Evolutionary conservation across 2,797 vertebrate genomes (phyloP).

Genomic region (Synanceia verrucosa): DNA sequence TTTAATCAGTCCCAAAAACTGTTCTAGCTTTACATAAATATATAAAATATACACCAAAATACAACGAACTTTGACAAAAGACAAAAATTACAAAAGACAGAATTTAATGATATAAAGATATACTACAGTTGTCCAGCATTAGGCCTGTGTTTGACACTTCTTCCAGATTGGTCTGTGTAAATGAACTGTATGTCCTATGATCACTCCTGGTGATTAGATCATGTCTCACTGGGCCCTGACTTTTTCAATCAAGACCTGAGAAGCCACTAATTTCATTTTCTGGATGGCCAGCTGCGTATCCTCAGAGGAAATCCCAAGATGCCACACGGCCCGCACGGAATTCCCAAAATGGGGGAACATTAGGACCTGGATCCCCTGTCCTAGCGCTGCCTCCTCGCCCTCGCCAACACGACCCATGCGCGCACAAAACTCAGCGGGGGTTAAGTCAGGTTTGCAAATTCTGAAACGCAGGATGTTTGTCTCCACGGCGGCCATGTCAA

Average conservation of each 20-base stretch:
- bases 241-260: constrained; percentile 60
- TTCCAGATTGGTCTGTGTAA: neutral
- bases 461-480: constrained; percentile 86
- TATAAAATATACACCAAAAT: neutral
- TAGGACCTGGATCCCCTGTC: constrained; percentile 77
- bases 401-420: constrained; percentile 73
- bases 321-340: constrained; percentile 83
- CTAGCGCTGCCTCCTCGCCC: constrained; percentile 73
- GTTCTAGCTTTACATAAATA: neutral
- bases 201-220: neutral
- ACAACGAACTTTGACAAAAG: neutral
- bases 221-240: constrained; percentile 10
- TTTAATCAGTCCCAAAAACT: fast-evolving
- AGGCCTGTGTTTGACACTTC: neutral
- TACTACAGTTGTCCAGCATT: neutral
- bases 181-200: neutral
- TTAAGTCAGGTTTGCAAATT: constrained; percentile 42
- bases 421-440: constrained; percentile 78
- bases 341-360: constrained; percentile 79
- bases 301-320: constrained; percentile 76
- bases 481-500: constrained; percentile 78
- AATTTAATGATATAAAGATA: neutral
- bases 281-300: constrained; percentile 82
- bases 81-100: neutral
- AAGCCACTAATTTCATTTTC: constrained; percentile 85